A percentile compares a stretch with the other conserved stretches of the same genome.
Evolutionary conservation across 92 coral and sea anemone species (phyloP).

Genomic region (Palythoa grandis): DNA sequence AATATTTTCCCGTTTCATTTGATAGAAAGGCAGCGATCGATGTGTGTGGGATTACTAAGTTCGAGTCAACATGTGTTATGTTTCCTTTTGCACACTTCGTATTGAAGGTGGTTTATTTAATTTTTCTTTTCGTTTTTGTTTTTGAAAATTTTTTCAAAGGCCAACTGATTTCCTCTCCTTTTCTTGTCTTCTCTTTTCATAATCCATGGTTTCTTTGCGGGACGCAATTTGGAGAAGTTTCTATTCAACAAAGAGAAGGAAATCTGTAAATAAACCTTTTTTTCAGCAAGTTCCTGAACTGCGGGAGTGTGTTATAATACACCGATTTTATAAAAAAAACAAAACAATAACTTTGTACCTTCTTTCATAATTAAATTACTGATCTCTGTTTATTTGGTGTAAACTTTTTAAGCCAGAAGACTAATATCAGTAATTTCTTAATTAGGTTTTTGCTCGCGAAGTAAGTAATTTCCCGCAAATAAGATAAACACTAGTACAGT

Average conservation of each 20-base stretch:
- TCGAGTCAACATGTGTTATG: background rate
- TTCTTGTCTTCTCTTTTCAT: constrained; percentile 3
- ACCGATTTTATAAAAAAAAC: constrained; percentile 9
- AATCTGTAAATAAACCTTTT: background rate
- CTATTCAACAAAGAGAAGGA: constrained; percentile 7
- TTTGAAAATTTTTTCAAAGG: background rate
- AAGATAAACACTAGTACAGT: constrained; percentile 18
- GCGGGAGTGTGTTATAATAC: constrained; percentile 22
- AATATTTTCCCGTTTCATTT: background rate
- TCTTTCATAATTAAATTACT: constrained; percentile 34
- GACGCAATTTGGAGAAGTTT: background rate
- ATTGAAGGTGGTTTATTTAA: background rate
- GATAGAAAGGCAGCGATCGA: background rate
- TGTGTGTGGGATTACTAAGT: background rate
- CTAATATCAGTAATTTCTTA: constrained; percentile 22
- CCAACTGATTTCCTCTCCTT: constrained; percentile 1
- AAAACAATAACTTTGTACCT: constrained; percentile 21
- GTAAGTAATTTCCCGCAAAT: constrained; percentile 34
- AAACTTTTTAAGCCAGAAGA: background rate
- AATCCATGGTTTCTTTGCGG: background rate
- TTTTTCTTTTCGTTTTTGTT: background rate
- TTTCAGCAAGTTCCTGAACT: constrained; percentile 22
- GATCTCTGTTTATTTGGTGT: constrained; percentile 22
- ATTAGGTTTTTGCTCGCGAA: constrained; percentile 24
- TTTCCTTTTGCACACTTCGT: background rate